Percentiles rank a stretch among this genome's conserved stretches.
Evolutionary conservation across 2,888 invertebrate species (phyloP).

Genomic region (Carpatolechia fugitivella): DNA sequence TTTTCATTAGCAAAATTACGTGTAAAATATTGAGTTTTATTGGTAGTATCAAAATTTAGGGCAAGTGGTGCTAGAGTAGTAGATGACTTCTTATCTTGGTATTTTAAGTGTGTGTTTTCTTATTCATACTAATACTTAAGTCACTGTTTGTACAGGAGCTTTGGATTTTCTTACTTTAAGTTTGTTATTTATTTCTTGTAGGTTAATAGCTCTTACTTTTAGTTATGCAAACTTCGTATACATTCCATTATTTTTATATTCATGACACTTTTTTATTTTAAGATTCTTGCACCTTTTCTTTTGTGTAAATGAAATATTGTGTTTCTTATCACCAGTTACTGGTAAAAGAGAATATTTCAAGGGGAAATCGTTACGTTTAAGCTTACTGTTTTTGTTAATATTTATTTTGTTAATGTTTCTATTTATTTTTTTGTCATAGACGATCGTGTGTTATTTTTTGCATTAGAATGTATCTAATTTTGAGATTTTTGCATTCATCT

Average conservation of each 20-base stretch:
- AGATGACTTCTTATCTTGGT: slow-evolving; percentile 25
- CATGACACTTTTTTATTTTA: slow-evolving; percentile 18
- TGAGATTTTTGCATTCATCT: slow-evolving; percentile 13
- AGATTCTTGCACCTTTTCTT: slow-evolving; percentile 16
- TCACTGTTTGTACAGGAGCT: slow-evolving; percentile 15
- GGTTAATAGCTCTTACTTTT: slow-evolving; percentile 14
- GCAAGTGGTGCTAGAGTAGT: slow-evolving; percentile 43
- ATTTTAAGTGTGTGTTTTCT: slow-evolving; percentile 13
- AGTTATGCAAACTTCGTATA: slow-evolving; percentile 35
- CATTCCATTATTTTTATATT: slow-evolving; percentile 42
- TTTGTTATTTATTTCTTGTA: slow-evolving; percentile 35
- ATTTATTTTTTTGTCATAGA: slow-evolving; percentile 52
- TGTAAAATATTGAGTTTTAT: neutral
- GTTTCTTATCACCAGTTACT: slow-evolving; percentile 5
- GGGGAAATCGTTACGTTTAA: slow-evolving; percentile 79
- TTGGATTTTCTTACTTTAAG: slow-evolving; percentile 26
- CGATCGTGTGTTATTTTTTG: slow-evolving; percentile 54
- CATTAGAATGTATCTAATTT: slow-evolving; percentile 3
- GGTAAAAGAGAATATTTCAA: slow-evolving; percentile 28
- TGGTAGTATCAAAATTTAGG: slow-evolving; percentile 26
- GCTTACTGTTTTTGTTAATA: slow-evolving; percentile 69
- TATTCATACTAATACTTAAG: neutral
- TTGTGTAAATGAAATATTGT: slow-evolving; percentile 10
- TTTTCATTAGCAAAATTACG: slow-evolving; percentile 11
- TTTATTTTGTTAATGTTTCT: slow-evolving; percentile 71